A percentile compares a stretch with the other conserved stretches of the same genome.
Conservation (phyloP, 2,797 vertebrate genomes). For the Acipenser ruthenus region DNA sequence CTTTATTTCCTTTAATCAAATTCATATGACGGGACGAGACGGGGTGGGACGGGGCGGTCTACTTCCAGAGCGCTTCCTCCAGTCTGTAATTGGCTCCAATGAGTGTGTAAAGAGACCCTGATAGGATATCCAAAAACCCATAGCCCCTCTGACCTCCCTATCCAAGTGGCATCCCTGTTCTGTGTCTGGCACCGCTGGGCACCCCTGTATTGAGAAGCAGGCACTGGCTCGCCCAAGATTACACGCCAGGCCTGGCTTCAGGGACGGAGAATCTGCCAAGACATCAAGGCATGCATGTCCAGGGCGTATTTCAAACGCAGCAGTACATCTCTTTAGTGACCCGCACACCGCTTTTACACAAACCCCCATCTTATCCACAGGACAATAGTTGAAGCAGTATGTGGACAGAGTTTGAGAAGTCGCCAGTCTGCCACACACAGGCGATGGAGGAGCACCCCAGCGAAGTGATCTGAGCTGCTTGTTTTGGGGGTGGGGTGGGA, state of each 20-base stretch:
- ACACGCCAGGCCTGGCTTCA: too few relatives aligned
- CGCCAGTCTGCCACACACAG: conserved; percentile 46
- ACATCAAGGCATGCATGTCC: background rate
- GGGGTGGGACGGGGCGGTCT: background rate
- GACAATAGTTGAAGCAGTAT: conserved; percentile 49
- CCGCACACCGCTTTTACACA: background rate
- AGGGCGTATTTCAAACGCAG: background rate
- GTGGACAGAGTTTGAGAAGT: conserved; percentile 41
- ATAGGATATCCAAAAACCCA: too few relatives aligned
- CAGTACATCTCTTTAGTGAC: conserved; percentile 30
- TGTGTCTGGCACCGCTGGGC: too few relatives aligned
- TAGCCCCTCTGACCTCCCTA: background rate
- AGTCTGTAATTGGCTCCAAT: background rate
- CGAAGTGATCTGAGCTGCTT: too few relatives aligned
- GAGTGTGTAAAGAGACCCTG: too few relatives aligned
- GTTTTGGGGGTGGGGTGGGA: too few relatives aligned
- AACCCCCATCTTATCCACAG: conserved; percentile 26
- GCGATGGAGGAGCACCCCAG: conserved; percentile 24
- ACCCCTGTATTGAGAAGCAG: too few relatives aligned
- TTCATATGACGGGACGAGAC: too few relatives aligned
- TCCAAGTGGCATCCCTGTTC: too few relatives aligned
- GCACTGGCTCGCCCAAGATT: too few relatives aligned
- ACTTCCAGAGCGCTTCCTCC: background rate
- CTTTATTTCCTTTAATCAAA: too few relatives aligned
- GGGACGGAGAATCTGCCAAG: too few relatives aligned